Evolutionary conservation across 2,888 invertebrate species (phyloP), one percentile per base, ranked within the genome.

Genomic region (Abrostola tripartita): DNA sequence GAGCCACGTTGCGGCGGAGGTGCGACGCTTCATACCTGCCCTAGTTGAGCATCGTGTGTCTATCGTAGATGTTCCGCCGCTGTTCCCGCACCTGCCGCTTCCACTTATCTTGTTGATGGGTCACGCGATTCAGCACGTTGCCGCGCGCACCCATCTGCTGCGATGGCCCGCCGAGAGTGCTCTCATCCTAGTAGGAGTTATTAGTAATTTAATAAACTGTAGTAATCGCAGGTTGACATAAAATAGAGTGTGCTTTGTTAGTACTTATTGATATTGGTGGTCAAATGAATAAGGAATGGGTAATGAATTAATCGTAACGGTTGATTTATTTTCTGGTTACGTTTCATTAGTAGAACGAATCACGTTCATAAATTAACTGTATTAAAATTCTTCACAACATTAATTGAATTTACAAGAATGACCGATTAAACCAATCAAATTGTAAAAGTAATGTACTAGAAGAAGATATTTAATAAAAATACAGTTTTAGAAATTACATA

Each of bases 101-200:
- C 99, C 99, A 99, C 87, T 98, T 98, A 91, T 98, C 98, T 90
- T 99, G 99, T 86, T 99, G 99, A 85, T 98, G 98, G 0, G 98
- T 98, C 50, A 99, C 99, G 68, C 99, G 96, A 92, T 99, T 99
- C 36, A 99, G 95, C 4, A 99, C 98, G 85, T 97, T 97, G 11
- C 97, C 96, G 42, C 98, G 95, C 1, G 97, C 96, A 38, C 97
- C 97, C 95, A 98, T 96, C 78, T 96, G 96, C 89, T 97, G 97
- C 14, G 97, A 96, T 70, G 96, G 95, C 14, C 96, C 96, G 68
- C 94, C 90, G 35, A 96, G 87, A 0, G 96, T 95, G 72, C 95
- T 91, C 68, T 97, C 96, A 84, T 97, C 97, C 95, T 96, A 91
- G 67, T 24, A 37, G 49, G 0, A n/a, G 14, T 44, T 40, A 40